These are phyloP conservation scores for Ciona savignyi DNA, from an alignment of 23 tunicate genomes.

Conservation along the genomic window DNA sequence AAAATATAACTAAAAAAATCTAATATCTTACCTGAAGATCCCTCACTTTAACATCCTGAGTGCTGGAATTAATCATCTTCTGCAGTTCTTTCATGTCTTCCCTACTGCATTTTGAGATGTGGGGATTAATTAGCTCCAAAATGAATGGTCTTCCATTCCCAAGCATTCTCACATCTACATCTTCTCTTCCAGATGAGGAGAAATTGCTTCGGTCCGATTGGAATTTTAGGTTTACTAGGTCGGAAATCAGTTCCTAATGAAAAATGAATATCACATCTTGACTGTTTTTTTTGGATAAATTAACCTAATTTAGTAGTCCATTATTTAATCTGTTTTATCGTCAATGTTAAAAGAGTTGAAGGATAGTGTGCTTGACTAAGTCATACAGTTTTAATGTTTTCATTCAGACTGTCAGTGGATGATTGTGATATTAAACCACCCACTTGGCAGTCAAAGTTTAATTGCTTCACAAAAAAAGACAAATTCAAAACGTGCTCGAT, in stretches of 20 bases:
- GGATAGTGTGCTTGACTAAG: too few species aligned
- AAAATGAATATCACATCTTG: background rate
- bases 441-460: too few species aligned
- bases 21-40: constrained; percentile 40
- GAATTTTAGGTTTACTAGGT: constrained; percentile 23
- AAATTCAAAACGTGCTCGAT: too few species aligned
- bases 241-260: constrained; percentile 61
- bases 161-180: constrained; percentile 90
- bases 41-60: constrained; percentile 16
- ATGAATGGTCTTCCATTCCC: constrained; percentile 95
- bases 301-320: too few species aligned
- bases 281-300: too few species aligned
- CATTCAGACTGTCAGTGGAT: too few species aligned
- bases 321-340: too few species aligned
- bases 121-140: constrained; percentile 65
- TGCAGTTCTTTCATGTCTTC: constrained; percentile 10
- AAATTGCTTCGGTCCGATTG: constrained; percentile 37
- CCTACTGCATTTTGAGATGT: background rate
- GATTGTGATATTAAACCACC: too few species aligned
- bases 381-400: too few species aligned
- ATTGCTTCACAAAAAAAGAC: too few species aligned
- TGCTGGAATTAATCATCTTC: constrained; percentile 21
- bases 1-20: too few species aligned
- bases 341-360: too few species aligned
- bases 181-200: constrained; percentile 91